phyloP scores from a whole-genome alignment of 2,888 invertebrate genomes.

The Hyposoter dolosus region DNA sequence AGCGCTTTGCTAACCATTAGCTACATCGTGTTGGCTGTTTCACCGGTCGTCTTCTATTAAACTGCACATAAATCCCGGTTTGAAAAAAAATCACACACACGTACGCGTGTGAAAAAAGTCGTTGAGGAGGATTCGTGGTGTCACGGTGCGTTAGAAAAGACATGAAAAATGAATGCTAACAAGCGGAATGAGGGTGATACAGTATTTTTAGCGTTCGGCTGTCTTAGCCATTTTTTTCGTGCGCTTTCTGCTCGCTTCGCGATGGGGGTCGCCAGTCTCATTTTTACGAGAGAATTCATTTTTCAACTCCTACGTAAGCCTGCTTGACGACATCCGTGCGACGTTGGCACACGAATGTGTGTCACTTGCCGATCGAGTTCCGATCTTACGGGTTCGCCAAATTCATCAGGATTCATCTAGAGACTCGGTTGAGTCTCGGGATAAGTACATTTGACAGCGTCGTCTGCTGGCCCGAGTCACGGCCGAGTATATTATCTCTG shows the following conservation, averaged over 20 bases:
- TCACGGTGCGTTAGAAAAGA: not conserved
- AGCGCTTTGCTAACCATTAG: slow-evolving; percentile 51
- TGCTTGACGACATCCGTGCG: not conserved
- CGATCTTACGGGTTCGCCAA: not conserved
- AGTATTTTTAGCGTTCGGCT: slow-evolving; percentile 21
- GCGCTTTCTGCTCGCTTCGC: not conserved
- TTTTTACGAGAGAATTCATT: not conserved
- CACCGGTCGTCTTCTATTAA: slow-evolving; percentile 20
- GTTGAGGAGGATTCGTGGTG: slow-evolving; percentile 7
- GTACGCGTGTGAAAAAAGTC: not conserved
- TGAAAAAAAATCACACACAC: not conserved
- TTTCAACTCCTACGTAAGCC: not conserved
- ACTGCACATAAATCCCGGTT: slow-evolving; percentile 41
- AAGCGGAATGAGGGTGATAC: not conserved
- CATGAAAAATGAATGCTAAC: not conserved
- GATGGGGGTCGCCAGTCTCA: not conserved
- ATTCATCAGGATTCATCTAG: not conserved
- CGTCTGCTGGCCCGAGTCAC: too few relatives aligned
- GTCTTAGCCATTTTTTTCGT: not conserved
- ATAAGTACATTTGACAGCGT: too few relatives aligned
- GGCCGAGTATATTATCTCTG: too few relatives aligned
- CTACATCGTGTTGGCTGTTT: not conserved
- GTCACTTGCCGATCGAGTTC: not conserved
- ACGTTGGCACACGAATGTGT: not conserved
- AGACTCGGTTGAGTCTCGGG: too few relatives aligned